Evolutionary conservation across 2,888 invertebrate genomes (phyloP), one percentile per base, ranked within the genome.

Genomic region (Hofmannophila pseudospretella): DNA sequence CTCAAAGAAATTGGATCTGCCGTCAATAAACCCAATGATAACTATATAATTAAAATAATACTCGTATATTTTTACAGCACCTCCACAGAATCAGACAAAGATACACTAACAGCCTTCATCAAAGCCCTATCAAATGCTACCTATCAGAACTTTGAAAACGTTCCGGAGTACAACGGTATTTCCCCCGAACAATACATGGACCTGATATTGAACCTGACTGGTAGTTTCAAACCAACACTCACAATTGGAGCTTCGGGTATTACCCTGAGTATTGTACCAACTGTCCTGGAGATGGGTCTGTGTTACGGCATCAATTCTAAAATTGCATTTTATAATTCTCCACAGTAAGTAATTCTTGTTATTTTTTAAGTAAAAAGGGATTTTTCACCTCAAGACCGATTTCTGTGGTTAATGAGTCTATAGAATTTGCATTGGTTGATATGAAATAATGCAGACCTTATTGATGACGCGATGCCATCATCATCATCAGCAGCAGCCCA

Each of bases 301-400:
- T 93, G 93, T 49, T 91, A 91, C 61, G 81, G 91, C 12, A 89
- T 91, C 32, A 93, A 93, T 59, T 92, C 92, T 0, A 78, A 89
- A 50, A 82, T 90, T 19, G 90, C 92, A 1, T 64, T 88, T 7
- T 90, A 90, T 55, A 90, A 88, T 59, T 88, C 89, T 7, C 88
- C 88, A 1, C 53, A 62, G 90, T 90, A 67, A 85, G 88, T 74
- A 3, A 8, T 14, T 3, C 12, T n/a, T 25, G 4, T 14, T 2
- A 22, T 23, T 23, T 23, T 23, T 16, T 16, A 3, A 16, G 16
- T 5, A 16, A 16, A 16, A n/a, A n/a, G n/a, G n/a, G n/a, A n/a
- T n/a, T n/a, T n/a, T n/a, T n/a, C n/a, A n/a, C n/a, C n/a, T n/a
- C n/a, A n/a, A n/a, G n/a, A n/a, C n/a, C n/a, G n/a, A n/a, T n/a